phyloP scores from a whole-genome alignment of 2,888 invertebrate genomes.

The Isoperla grammatica region DNA sequence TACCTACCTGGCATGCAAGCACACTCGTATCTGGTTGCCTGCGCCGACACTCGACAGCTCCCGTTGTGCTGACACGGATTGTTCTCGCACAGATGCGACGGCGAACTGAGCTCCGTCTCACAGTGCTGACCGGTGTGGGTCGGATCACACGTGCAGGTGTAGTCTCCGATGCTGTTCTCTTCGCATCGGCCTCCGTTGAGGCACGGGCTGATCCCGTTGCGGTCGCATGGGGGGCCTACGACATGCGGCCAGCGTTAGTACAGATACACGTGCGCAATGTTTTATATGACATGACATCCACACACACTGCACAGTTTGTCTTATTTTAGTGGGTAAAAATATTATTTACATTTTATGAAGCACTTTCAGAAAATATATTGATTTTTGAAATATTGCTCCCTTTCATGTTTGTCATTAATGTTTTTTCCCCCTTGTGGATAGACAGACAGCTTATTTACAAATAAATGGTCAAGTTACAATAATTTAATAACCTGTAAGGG shows the following conservation, averaged over 20 bases:
- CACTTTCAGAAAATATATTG: neutral
- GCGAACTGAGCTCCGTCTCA: constrained; percentile 63
- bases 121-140: constrained; percentile 65
- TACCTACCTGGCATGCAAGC: constrained; percentile 51
- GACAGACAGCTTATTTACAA: too few relatives aligned
- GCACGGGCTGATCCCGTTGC: constrained; percentile 47
- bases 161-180: constrained; percentile 62
- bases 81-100: constrained; percentile 56
- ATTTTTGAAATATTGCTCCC: constrained; percentile 31
- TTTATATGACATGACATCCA: too few relatives aligned
- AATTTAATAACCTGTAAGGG: too few relatives aligned
- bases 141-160: constrained; percentile 62
- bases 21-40: constrained; percentile 49
- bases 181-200: constrained; percentile 66
- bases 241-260: too few relatives aligned
- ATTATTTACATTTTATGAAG: neutral
- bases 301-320: neutral
- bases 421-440: too few relatives aligned
- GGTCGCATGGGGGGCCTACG: neutral
- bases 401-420: too few relatives aligned
- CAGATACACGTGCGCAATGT: too few relatives aligned
- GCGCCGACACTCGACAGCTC: constrained; percentile 57
- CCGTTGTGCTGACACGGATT: constrained; percentile 77
- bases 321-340: neutral
- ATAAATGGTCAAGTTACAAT: too few relatives aligned